Percentiles rank a stretch among this genome's conserved stretches.
Conservation (phyloP, 2,113 vertebrate species). For the Pteronura brasiliensis region DNA sequence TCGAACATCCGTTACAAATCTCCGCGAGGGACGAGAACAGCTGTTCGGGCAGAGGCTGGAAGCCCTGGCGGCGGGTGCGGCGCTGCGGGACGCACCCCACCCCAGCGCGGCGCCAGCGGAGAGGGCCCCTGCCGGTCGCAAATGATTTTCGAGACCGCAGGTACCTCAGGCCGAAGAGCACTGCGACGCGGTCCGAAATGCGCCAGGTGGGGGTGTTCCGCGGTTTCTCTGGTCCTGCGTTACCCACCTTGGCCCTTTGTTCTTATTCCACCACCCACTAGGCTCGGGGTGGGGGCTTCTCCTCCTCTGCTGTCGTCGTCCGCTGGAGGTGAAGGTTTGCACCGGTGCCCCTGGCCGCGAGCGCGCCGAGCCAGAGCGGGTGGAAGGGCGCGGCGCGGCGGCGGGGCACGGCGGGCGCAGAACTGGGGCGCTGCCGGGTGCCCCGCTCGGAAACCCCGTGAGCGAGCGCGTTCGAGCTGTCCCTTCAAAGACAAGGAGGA, state of each 20-base stretch:
- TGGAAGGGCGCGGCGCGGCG: not conserved
- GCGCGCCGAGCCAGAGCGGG: not conserved
- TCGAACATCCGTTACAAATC: constrained; percentile 80
- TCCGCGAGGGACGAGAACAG: constrained; percentile 80
- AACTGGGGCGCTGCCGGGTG: too few species aligned
- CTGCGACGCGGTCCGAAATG: not conserved
- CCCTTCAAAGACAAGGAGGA: not conserved
- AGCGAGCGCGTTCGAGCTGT: accelerated
- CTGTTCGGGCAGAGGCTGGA: constrained; percentile 78
- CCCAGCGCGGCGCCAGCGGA: not conserved
- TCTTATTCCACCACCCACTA: not conserved
- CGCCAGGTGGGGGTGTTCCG: not conserved
- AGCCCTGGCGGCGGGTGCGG: not conserved
- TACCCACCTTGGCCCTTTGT: not conserved
- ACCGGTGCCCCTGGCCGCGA: accelerated
- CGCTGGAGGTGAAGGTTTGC: not conserved
- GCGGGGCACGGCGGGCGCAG: not conserved
- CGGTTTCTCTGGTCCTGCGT: accelerated
- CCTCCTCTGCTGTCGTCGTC: accelerated
- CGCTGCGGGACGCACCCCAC: not conserved
- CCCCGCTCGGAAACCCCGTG: not conserved
- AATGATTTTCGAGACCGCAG: not conserved
- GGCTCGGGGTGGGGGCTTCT: not conserved
- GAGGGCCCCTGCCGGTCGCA: not conserved
- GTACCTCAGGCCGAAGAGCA: constrained; percentile 19